These are phyloP conservation scores for Choristoneura rosaceana DNA, from an alignment of 2,888 invertebrate species.

Conservation along the genomic window DNA sequence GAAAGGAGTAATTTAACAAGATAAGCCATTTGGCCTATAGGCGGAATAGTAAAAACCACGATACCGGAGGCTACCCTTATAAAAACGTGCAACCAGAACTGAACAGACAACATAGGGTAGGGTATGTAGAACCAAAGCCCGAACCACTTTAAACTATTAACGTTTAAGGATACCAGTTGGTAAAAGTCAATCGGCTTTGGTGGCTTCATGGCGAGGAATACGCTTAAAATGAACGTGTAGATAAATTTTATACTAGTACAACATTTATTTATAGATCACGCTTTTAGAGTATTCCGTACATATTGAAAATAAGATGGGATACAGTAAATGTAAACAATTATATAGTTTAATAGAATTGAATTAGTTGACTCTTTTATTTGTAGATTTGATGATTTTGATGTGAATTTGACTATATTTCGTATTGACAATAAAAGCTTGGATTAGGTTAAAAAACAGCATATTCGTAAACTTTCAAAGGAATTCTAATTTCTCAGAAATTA, in stretches of 20 bases:
- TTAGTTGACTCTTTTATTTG: background rate
- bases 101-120: slow-evolving; percentile 50
- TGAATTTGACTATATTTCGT: background rate
- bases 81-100: slow-evolving; percentile 55
- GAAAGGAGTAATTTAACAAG: slow-evolving; percentile 54
- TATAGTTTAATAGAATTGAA: background rate
- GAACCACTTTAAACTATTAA: slow-evolving; percentile 55
- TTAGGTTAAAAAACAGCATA: background rate
- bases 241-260: background rate
- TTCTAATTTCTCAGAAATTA: slow-evolving; percentile 19
- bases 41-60: slow-evolving; percentile 55
- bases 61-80: slow-evolving; percentile 50
- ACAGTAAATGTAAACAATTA: background rate
- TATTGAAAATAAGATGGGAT: background rate
- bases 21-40: slow-evolving; percentile 57
- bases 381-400: background rate
- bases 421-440: background rate
- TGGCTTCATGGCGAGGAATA: slow-evolving; percentile 50
- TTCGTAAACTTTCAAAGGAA: slow-evolving; percentile 12
- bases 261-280: background rate
- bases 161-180: slow-evolving; percentile 57
- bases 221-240: slow-evolving; percentile 45
- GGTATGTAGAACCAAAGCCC: slow-evolving; percentile 64
- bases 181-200: slow-evolving; percentile 53
- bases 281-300: slow-evolving; percentile 17